These are phyloP conservation scores for Orchesella flavescens DNA, from an alignment of 2,888 invertebrate genomes.

Conservation along the genomic window DNA sequence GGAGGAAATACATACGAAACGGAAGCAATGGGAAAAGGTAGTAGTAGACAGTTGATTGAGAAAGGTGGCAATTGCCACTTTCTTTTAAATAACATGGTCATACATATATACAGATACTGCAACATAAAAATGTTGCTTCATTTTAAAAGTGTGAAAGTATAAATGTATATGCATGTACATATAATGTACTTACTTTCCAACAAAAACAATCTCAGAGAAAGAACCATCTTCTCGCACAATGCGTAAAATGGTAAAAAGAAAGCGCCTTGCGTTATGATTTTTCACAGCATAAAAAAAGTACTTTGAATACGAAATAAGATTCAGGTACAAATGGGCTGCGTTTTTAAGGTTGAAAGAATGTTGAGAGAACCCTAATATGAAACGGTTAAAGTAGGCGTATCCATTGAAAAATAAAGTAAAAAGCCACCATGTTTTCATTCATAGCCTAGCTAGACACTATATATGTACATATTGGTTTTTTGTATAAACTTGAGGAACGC, in stretches of 20 bases:
- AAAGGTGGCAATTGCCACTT: slow-evolving; percentile 55
- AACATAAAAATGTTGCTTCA: too few species aligned
- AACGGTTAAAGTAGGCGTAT: neutral
- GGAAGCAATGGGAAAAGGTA: neutral
- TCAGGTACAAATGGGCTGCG: neutral
- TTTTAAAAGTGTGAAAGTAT: too few species aligned
- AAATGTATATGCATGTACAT: slow-evolving; percentile 2
- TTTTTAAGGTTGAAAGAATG: too few species aligned
- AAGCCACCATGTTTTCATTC: slow-evolving; percentile 6
- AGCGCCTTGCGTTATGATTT: too few species aligned
- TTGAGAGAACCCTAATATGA: too few species aligned
- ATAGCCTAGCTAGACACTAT: too few species aligned
- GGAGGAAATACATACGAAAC: slow-evolving; percentile 1
- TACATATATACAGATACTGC: too few species aligned
- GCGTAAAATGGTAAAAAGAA: neutral
- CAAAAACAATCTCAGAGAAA: slow-evolving; percentile 9
- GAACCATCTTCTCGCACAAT: too few species aligned
- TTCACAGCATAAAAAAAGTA: too few species aligned
- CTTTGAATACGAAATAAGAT: neutral
- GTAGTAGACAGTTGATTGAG: slow-evolving; percentile 37
- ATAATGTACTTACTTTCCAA: slow-evolving; percentile 21
- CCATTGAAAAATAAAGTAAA: neutral
- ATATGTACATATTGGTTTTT: slow-evolving; percentile 2
- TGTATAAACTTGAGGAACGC: too few species aligned
- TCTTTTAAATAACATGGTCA: slow-evolving; percentile 39